A percentile compares a stretch with the other conserved stretches of the same genome.
These are phyloP conservation scores for Tyria jacobaeae DNA, from an alignment of 2,888 invertebrate species.

Conservation along the genomic window DNA sequence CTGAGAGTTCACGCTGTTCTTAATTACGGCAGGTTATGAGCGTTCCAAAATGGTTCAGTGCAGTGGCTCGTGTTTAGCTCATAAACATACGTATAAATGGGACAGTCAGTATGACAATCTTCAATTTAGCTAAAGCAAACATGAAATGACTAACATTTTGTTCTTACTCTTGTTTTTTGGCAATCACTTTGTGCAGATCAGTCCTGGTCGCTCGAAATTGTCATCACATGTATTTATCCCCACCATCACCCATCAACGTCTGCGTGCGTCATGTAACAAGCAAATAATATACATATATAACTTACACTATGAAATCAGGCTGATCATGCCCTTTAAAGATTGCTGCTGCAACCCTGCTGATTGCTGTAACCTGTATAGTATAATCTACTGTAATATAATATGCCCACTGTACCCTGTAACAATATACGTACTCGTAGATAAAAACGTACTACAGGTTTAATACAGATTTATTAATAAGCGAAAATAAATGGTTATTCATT, in stretches of 20 bases:
- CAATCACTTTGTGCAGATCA: background rate
- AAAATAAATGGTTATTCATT: background rate
- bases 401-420: too few relatives aligned
- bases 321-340: background rate
- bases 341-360: too few relatives aligned
- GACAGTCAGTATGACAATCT: background rate
- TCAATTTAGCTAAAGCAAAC: background rate
- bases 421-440: too few relatives aligned
- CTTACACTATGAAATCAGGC: background rate
- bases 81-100: background rate
- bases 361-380: background rate
- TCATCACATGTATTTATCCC: background rate
- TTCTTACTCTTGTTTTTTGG: background rate
- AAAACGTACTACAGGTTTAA: too few relatives aligned
- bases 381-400: too few relatives aligned
- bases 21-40: constrained; percentile 41
- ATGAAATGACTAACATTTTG: background rate
- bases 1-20: constrained; percentile 28
- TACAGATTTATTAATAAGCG: background rate
- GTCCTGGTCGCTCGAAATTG: background rate
- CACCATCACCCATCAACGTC: too few relatives aligned
- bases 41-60: constrained; percentile 22
- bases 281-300: too few relatives aligned
- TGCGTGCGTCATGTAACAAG: too few relatives aligned
- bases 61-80: background rate